A percentile compares a stretch with the other conserved stretches of the same genome.
These are phyloP conservation scores for Pangasius djambal DNA, from an alignment of 2,797 vertebrate genomes.

Conservation along the genomic window DNA sequence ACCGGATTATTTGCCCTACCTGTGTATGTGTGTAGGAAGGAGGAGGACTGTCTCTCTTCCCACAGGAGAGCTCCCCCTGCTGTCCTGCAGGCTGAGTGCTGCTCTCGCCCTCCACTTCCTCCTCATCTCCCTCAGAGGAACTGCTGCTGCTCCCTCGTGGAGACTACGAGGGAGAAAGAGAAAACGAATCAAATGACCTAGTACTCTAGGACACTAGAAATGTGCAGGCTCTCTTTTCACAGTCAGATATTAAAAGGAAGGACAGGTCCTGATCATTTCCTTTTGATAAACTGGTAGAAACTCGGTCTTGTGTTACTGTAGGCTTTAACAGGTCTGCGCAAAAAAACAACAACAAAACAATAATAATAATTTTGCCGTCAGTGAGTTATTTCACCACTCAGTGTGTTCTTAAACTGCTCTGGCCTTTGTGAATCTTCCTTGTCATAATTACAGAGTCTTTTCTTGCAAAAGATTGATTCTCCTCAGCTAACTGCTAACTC, in stretches of 20 bases:
- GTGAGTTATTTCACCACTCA: background rate
- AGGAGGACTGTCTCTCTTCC: conserved; percentile 83
- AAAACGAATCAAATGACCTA: background rate
- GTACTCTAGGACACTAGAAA: background rate
- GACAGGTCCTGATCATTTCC: background rate
- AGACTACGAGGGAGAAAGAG: conserved; percentile 70
- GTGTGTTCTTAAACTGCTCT: no score
- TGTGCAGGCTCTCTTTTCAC: background rate
- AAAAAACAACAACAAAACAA: background rate
- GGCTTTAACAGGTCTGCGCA: background rate
- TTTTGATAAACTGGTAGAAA: background rate
- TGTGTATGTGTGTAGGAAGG: conserved; percentile 89
- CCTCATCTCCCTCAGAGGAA: conserved; percentile 94
- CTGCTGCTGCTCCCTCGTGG: conserved; percentile 81
- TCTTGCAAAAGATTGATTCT: background rate
- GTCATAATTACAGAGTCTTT: background rate
- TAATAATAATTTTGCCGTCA: background rate
- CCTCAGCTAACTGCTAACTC: background rate
- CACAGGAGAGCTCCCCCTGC: conserved; percentile 74
- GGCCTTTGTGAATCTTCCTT: background rate
- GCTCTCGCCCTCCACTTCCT: conserved; percentile 85
- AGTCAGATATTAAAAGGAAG: background rate
- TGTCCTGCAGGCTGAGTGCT: conserved; percentile 77
- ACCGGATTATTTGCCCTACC: conserved; percentile 69
- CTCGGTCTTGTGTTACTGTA: background rate